Base-by-base conservation (phyloP, 92 coral and sea anemone species). In the Umimayanthus kanabou region DNA sequence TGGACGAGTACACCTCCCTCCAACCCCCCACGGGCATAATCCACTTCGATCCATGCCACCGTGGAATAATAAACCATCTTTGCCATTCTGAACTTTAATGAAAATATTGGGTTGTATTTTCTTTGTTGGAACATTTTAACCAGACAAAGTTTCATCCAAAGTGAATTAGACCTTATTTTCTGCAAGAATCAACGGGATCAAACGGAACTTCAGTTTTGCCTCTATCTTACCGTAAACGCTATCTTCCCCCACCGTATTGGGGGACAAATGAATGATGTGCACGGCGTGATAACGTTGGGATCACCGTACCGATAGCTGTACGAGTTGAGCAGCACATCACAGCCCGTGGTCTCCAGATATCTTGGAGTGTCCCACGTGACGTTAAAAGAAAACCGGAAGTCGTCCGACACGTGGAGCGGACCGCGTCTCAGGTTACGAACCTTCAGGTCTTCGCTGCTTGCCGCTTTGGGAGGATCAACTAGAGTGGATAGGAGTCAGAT, bases 391-490 rank as follows among this genome's bases (percentile, higher is more conserved):
- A 69, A 69, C 73, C 33, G 26, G 73, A 69, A 69, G 73, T 69
- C 73, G 10, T n/a, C 25, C 5, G 73, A n/a, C 10, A 28, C 29
- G 28, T 69, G 15, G 33, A 69, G 33, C 10, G 73, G 73, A 14
- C 73, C 33, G n/a, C 37, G n/a, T 18, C 30, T 69, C 33, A 69
- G 73, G 26, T 28, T 69, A 8, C 73, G 73, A n/a, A n/a, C 73
- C 73, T 4, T 69, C 73, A 69, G 4, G 13, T 69, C 73, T 69
- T 69, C 30, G 37, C 73, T 8, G 10, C 33, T 69, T n/a, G 29
- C 73, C 5, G 26, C 73, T 69, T 69, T 69, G 29, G 73, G 73
- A 69, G 73, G 73, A 69, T 69, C 73, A 28, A n/a, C 73, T 69
- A 6, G 58, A 53, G 14, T 13, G 20, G 58, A 53, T 53, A 53